Percentiles rank a stretch among this genome's conserved stretches.
These are phyloP conservation scores for Brenthis daphne DNA, from an alignment of 2,888 invertebrate species.

Conservation along the genomic window DNA sequence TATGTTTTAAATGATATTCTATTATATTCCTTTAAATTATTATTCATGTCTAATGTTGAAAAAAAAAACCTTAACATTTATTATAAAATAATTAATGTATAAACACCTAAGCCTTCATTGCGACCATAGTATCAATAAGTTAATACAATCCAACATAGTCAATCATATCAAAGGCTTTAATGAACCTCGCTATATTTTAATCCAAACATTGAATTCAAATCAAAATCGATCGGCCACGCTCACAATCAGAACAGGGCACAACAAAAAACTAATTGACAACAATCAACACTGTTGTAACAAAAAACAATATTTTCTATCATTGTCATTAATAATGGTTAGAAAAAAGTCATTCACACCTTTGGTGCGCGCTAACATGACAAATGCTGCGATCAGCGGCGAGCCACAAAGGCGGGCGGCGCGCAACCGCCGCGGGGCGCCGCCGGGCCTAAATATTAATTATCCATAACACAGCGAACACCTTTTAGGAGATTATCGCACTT, in stretches of 20 bases:
- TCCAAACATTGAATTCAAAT: conserved; percentile 77
- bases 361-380: conserved; percentile 80
- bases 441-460: conserved; percentile 80
- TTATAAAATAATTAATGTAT: background rate
- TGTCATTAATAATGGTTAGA: conserved; percentile 79
- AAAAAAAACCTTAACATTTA: background rate
- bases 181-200: conserved; percentile 72
- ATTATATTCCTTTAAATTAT: background rate
- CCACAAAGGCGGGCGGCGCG: conserved; percentile 65
- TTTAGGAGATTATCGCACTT: conserved; percentile 78
- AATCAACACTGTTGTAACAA: conserved; percentile 76
- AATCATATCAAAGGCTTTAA: conserved; percentile 64
- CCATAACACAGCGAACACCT: conserved; percentile 77
- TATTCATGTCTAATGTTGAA: background rate
- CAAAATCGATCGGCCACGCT: conserved; percentile 73
- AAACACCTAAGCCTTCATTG: background rate
- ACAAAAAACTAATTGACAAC: conserved; percentile 81
- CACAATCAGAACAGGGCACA: conserved; percentile 63
- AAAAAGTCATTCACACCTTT: conserved; percentile 81
- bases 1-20: conserved; percentile 1
- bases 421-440: conserved; percentile 73
- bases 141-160: conserved; percentile 49
- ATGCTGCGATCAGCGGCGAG: conserved; percentile 65
- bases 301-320: conserved; percentile 80
- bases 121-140: conserved; percentile 36